These are phyloP conservation scores for Caenorhabditis sp. DNA, from an alignment of 2,888 invertebrate species.

Conservation along the genomic window DNA sequence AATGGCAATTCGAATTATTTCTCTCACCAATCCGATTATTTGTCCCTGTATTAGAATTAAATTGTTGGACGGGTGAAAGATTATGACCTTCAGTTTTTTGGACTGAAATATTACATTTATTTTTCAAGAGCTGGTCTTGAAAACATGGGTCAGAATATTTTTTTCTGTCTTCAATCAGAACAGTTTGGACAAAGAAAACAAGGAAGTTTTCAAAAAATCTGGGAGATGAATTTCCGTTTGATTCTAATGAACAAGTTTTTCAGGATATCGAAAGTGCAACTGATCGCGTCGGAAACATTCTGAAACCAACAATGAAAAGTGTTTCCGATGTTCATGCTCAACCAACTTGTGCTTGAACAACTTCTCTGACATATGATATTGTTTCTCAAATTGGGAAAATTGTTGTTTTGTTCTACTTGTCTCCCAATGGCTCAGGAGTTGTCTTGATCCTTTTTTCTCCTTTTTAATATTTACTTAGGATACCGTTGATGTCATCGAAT, in stretches of 20 bases:
- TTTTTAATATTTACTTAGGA: not conserved
- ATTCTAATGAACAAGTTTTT: too few relatives aligned
- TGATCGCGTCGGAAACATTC: conserved; percentile 42
- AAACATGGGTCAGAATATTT: too few relatives aligned
- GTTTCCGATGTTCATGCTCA: conserved; percentile 26
- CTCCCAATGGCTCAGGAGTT: not conserved
- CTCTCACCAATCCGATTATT: not conserved
- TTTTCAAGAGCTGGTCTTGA: too few relatives aligned
- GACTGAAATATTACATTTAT: not conserved
- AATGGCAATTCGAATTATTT: not conserved
- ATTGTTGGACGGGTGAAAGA: not conserved
- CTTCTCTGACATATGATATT: conserved; percentile 1
- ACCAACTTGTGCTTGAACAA: conserved; percentile 3
- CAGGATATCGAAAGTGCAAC: conserved; percentile 55
- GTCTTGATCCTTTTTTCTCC: not conserved
- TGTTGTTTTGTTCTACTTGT: too few relatives aligned
- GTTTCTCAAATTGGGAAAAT: not conserved
- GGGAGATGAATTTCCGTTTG: too few relatives aligned
- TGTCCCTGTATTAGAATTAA: too few relatives aligned
- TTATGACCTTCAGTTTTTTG: too few relatives aligned
- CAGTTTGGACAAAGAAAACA: too few relatives aligned
- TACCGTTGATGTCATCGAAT: conserved; percentile 3
- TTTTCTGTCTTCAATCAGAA: too few relatives aligned
- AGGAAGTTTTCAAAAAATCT: too few relatives aligned
- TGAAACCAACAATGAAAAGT: conserved; percentile 42